These are phyloP conservation scores for Takifugu bimaculatus DNA, from an alignment of 2,113 vertebrate species.

Conservation along the genomic window DNA sequence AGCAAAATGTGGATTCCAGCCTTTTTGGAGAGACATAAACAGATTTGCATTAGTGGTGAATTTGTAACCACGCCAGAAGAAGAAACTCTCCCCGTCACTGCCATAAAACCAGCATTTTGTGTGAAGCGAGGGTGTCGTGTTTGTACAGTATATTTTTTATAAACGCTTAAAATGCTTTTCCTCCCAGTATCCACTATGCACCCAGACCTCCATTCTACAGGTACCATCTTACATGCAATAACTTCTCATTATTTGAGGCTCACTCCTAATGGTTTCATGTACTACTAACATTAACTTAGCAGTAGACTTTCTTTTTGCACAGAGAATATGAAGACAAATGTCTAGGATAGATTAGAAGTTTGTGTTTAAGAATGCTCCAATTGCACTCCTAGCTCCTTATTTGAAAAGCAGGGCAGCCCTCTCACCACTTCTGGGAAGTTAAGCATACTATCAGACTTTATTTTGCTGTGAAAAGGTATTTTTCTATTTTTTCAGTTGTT, in stretches of 20 bases:
- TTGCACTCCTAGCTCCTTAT: no score
- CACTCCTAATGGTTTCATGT: slow-evolving; percentile 10
- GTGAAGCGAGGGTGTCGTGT: not conserved
- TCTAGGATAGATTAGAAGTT: slow-evolving; percentile 32
- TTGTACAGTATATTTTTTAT: slow-evolving; percentile 62
- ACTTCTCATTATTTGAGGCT: no score
- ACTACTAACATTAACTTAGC: slow-evolving; percentile 67
- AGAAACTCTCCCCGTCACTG: no score
- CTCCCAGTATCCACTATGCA: slow-evolving; percentile 31
- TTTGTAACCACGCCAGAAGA: not conserved
- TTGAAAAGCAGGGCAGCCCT: no score
- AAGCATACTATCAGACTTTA: no score
- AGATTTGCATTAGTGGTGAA: slow-evolving; percentile 10
- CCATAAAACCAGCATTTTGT: no score
- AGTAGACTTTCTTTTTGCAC: slow-evolving; percentile 65
- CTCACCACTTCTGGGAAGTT: no score
- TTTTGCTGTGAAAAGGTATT: no score
- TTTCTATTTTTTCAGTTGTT: no score
- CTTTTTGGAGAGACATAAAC: slow-evolving; percentile 8
- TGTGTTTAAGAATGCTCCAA: no score
- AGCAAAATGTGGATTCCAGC: not conserved
- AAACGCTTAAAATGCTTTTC: slow-evolving; percentile 39
- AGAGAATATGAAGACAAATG: slow-evolving; percentile 36
- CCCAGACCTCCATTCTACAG: slow-evolving; percentile 11
- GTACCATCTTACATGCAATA: slow-evolving; percentile 23